A percentile compares a stretch with the other conserved stretches of the same genome.
Evolutionary conservation across 2,888 invertebrate genomes (phyloP).

Genomic region (Nasonovia ribisnigri): DNA sequence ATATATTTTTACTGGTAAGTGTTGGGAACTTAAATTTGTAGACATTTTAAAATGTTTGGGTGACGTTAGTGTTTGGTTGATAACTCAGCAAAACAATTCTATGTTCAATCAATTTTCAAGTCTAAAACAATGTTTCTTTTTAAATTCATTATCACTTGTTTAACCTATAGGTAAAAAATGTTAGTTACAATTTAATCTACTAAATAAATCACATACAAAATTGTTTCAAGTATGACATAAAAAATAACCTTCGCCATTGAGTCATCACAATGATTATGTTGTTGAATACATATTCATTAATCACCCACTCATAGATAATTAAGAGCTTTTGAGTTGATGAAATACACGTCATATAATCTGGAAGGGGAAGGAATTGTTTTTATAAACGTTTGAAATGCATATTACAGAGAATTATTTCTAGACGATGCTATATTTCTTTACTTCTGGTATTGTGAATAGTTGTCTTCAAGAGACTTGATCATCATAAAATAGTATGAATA

Average conservation of each 20-base stretch:
- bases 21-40: background rate
- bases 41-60: background rate
- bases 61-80: background rate
- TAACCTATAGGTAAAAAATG: background rate
- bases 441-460: background rate
- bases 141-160: background rate
- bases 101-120: background rate
- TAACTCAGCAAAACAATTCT: background rate
- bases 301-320: background rate
- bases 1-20: background rate
- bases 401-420: background rate
- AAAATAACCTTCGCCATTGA: background rate
- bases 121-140: background rate
- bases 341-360: background rate
- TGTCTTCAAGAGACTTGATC: background rate
- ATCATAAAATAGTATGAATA: background rate
- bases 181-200: background rate
- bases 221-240: background rate
- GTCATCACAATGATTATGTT: background rate
- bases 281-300: background rate
- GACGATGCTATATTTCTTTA: background rate
- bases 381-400: background rate
- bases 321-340: background rate
- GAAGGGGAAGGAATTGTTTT: no score
- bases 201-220: background rate